These are phyloP conservation scores for Cephus pulcher DNA, from an alignment of 2,888 invertebrate genomes.

Conservation along the genomic window DNA sequence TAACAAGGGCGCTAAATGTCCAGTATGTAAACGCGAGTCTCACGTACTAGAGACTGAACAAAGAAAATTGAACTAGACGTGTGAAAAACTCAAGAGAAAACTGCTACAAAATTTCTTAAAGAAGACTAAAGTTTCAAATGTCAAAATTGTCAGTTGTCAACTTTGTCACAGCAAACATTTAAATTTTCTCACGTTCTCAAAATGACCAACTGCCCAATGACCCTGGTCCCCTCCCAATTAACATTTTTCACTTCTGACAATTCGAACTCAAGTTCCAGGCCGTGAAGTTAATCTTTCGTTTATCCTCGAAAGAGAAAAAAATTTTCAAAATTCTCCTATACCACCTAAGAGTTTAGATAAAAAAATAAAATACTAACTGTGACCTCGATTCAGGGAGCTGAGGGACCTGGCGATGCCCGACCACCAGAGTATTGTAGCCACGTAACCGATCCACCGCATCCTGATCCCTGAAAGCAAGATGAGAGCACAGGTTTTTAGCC, in stretches of 20 bases:
- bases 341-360: constrained; percentile 18
- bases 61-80: background rate
- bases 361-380: constrained; percentile 58
- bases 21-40: background rate
- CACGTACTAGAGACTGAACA: background rate
- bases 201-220: constrained; percentile 27
- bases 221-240: constrained; percentile 41
- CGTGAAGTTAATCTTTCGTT: background rate
- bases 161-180: background rate
- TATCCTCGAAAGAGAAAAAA: constrained; percentile 6
- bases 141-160: background rate
- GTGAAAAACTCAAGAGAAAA: background rate
- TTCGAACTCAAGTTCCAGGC: constrained; percentile 2
- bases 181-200: constrained; percentile 41
- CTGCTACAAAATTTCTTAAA: background rate
- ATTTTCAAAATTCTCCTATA: constrained; percentile 15
- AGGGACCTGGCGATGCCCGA: constrained; percentile 65
- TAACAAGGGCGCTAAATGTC: background rate
- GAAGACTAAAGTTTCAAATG: background rate
- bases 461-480: constrained; percentile 60
- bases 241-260: constrained; percentile 34
- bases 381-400: constrained; percentile 66
- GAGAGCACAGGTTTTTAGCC: background rate
- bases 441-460: constrained; percentile 66
- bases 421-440: constrained; percentile 66